Evolutionary conservation across 2,113 vertebrate species (phyloP), one percentile per base, ranked within the genome.

Genomic region (Ibidorhyncha struthersii): DNA sequence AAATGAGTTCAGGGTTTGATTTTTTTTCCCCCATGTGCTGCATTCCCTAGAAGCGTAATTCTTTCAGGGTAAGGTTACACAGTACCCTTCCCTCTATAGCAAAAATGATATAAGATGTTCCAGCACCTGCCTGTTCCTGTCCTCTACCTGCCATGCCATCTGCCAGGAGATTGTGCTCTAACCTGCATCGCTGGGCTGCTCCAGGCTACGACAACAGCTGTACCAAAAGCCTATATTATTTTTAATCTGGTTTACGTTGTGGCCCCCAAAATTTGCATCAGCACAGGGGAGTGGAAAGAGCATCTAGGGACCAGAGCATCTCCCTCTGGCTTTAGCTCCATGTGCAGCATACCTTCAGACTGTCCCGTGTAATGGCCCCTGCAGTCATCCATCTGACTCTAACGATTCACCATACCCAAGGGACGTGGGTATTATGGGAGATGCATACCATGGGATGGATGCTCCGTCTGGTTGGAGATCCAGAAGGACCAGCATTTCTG

Each of bases 131-230:
- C 16, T 56, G 4, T 73, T 94, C 72, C 58, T 38, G 9, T 52
- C 29, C 14, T 65, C 41, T 0, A 5, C 10, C 27, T 71, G 27
- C 41, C 0, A 0, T 58, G 8, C 41, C 34, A 30, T 27, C 55
- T 11, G 6, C 29, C 67, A 1, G 2, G 22, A 79, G 62, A 50
- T 14, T 0, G 0, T 10, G 4, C 3, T 36, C 30, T 86, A 36
- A 63, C 41, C 27, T 79, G 32, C 14, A 25, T 63, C 34, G 7
- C 7, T 27, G 30, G 29, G 17, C 27, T 86, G 61, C 34, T 23
- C 26, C 66, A 62, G 23, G 3, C 17, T 72, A 15, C 12, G 14
- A 70, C 20, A 55, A 23, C 21, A 49, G 38, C 22, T 22, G 8
- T 55, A 47, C 22, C 61, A 34, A 53, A 89, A 55, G 5, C 2